Conservation (phyloP, 2,888 invertebrate genomes). For the Agrotis clavis region DNA sequence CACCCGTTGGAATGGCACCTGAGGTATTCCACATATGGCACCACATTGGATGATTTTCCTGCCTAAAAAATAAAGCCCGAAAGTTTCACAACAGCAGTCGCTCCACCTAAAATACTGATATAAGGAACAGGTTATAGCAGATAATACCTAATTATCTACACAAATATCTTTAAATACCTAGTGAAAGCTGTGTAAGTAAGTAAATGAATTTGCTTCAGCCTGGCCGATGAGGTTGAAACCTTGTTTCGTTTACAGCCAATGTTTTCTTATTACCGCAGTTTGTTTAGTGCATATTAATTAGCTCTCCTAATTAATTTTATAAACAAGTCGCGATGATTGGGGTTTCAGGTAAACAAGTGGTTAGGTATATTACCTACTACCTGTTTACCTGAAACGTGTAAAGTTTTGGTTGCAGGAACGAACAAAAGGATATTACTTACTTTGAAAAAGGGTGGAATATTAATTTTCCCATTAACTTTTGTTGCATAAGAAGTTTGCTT, state of each 20-base stretch:
- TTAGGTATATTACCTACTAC: too few species aligned
- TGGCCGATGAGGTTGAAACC: not conserved
- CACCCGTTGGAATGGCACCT: too few species aligned
- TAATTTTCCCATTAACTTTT: conserved; percentile 35
- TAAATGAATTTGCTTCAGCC: not conserved
- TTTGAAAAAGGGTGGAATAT: conserved; percentile 18
- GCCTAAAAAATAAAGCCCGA: too few species aligned
- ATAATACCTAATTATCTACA: too few species aligned
- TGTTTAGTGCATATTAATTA: conserved; percentile 37
- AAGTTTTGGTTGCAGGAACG: not conserved
- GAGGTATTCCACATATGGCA: too few species aligned
- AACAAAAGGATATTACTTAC: not conserved
- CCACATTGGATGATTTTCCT: too few species aligned
- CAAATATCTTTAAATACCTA: too few species aligned
- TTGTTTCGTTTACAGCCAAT: not conserved
- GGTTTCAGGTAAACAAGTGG: conserved; percentile 15
- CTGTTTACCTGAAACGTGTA: too few species aligned
- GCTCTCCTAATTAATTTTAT: conserved; percentile 43
- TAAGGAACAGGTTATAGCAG: too few species aligned
- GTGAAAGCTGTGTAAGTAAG: too few species aligned
- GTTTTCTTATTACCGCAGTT: conserved; percentile 29
- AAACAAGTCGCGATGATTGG: conserved; percentile 35
- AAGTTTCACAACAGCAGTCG: too few species aligned
- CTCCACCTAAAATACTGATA: too few species aligned
- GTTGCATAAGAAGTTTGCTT: conserved; percentile 33